Base-by-base conservation (phyloP, 2,113 vertebrate genomes). In the Willisornis vidua region DNA sequence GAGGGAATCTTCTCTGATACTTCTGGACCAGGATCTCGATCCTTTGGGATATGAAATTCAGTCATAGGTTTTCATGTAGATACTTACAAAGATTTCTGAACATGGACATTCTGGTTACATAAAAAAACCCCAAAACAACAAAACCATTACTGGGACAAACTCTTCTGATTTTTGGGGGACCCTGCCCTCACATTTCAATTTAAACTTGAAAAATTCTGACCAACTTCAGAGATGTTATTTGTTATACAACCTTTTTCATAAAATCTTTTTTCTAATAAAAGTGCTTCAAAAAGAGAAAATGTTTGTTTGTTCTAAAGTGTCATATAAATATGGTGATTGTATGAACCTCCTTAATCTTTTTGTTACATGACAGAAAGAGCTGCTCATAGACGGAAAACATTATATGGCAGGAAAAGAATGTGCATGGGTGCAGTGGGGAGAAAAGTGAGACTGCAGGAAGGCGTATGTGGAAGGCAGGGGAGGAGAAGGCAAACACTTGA, bases 31-130 rank as follows among this genome's bases (percentile, higher is more conserved):
- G 89, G 98, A 98, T 67, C 97, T 99, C 11, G 99, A 99, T 97
- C 98, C 99, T 6, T 95, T 99, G 87, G 99, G 99, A 51, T 99
- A 99, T 82, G 99, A 99, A 96, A 97, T 98, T 79, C 98, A 99
- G 82, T 95, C 98, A 9, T 99, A 97, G 97, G 41, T 51, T 85
- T 70, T 71, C 11, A 16, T 29, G 18, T 49, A 55, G 70, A 51
- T 90, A 74, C 39, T 79, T 52, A 33, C 37, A 86, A 39, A 82
- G 62, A 71, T 72, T 94, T 90, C 35, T 19, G 29, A 72, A 28
- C 16, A 14, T 28, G 77, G 66, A 89, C 76, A 72, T 88, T 59
- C 26, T 70, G 58, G 19, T 92, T 94, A 35, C 83, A 63, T 79
- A 95, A 88, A 85, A 82, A 45, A 70, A 49, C n/a, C 10, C 52